Evolutionary conservation across 2,797 vertebrate species (phyloP), one percentile per base, ranked within the genome.

Genomic region (Hirundo rustica): DNA sequence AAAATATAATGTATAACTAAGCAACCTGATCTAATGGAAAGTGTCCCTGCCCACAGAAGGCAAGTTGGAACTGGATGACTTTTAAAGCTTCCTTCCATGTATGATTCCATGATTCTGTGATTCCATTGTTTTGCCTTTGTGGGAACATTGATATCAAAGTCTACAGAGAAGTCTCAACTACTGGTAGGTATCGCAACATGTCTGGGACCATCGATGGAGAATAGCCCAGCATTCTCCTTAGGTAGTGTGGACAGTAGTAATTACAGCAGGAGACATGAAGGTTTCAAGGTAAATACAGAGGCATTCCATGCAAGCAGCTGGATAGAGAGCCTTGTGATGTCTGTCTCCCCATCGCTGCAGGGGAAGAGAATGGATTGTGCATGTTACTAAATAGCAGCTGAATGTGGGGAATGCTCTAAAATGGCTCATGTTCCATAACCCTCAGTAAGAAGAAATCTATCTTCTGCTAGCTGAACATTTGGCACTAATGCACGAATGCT

Each of bases 101-200:
- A 19, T 18, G 9, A 62, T 34, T 60, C 62, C 38, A 22, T 55
- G 21, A 47, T 40, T 71, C 47, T 38, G 34, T 54, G 9, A 34
- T 26, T 65, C 36, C 36, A 44, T 8, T 73, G 38, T 8, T 26
- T 22, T 73, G 44, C 19, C 17, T 11, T 30, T 13, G 8, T 23
- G 36, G 19, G 29, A 83, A 38, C 15, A 44, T 21, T 4, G 2
- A 19, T 16, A 34, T 17, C n/a, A 29, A 66, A 64, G 20, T 23
- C 57, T 40, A 26, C 29, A 68, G 36, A 40, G 53, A 27, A 17
- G 11, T 45, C 29, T 67, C 5, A 5, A 4, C 7, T 6, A 18
- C 30, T 13, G 15, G 13, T 32, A 44, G 29, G 27, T 51, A 32
- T 17, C 30, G 19, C 36, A 27, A 11, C 0, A 0, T 29, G 8